Evolutionary conservation across 2,797 vertebrate genomes (phyloP), one percentile per base, ranked within the genome.

Genomic region (Argentina silus): DNA sequence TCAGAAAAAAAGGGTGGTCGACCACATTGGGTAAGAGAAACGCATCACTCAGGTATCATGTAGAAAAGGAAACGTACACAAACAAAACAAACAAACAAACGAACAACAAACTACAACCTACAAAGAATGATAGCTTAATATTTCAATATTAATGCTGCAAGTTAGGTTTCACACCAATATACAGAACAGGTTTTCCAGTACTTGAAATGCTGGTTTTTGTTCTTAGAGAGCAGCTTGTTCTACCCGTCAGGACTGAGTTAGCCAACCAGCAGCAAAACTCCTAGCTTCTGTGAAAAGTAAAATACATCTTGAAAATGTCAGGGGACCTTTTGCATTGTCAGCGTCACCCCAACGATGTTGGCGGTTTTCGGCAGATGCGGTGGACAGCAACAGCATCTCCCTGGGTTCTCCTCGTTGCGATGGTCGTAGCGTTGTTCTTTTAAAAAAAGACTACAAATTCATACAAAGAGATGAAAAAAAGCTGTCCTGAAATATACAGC

Each of bases 201-300:
- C 47, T 74, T 78, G 87, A 76, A 85, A 81, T 81, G 86, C 86
- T 86, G 83, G 84, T 69, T 78, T 78, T 63, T 77, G 36, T 36
- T 69, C 27, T 51, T 90, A 92, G 87, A 83, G 80, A 88, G 51
- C 45, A 66, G 61, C 21, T 59, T 56, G 36, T 53, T 62, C 1
- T 63, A 72, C 68, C 6, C 45, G 6, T 57, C 62, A 56, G 78
- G 83, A 85, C 78, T 43, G 87, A 91, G 95, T 95, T 94, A 91
- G 95, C 95, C 89, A 91, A 90, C 96, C 96, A 95, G 97, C 96
- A 88, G 96, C 95, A 81, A 94, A 63, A 63, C 61, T 43, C 61
- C 36, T 17, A 63, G 73, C 76, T 75, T 85, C 62, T 76, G 73
- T 80, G 74, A 59, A 67, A 72, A 74, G 67, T 73, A 73, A 59